Conservation (phyloP, 2,888 invertebrate species). For the Epirrhoe alternata region DNA sequence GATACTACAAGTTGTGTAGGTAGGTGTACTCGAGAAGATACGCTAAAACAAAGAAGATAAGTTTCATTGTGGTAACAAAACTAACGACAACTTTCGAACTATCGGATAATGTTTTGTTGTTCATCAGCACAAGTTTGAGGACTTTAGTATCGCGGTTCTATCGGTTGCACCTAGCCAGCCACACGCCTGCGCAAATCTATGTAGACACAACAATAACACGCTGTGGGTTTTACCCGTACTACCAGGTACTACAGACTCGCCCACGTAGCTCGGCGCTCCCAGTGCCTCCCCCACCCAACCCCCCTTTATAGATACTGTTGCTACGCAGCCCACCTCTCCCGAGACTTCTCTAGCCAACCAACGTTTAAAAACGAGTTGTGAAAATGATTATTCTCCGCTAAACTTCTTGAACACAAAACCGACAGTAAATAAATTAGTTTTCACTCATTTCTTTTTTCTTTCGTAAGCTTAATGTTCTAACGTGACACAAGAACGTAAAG, state of each 20-base stretch:
- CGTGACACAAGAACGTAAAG: constrained; percentile 32
- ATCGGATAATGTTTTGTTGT: constrained; percentile 44
- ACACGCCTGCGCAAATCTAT: constrained; percentile 74
- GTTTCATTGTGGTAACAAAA: constrained; percentile 8
- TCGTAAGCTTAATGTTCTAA: constrained; percentile 15
- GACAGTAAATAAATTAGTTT: constrained; percentile 19
- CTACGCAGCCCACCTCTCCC: constrained; percentile 63
- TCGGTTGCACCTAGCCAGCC: constrained; percentile 42
- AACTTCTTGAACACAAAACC: constrained; percentile 23
- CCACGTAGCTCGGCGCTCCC: constrained; percentile 70
- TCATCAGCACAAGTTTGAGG: constrained; percentile 74
- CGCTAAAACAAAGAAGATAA: not conserved
- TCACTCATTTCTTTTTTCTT: constrained; percentile 20
- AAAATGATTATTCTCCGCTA: constrained; percentile 49
- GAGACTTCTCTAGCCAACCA: constrained; percentile 47
- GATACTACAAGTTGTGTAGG: not conserved
- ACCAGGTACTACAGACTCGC: constrained; percentile 84
- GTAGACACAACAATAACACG: constrained; percentile 81
- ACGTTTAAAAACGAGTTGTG: constrained; percentile 56
- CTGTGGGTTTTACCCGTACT: constrained; percentile 74
- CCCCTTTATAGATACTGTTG: constrained; percentile 57
- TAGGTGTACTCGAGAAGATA: not conserved
- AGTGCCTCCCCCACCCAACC: constrained; percentile 46
- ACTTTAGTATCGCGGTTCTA: constrained; percentile 33
- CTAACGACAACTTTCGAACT: constrained; percentile 37